Evolutionary conservation across 2,113 vertebrate genomes (phyloP).

Genomic region (Clarias magur): DNA sequence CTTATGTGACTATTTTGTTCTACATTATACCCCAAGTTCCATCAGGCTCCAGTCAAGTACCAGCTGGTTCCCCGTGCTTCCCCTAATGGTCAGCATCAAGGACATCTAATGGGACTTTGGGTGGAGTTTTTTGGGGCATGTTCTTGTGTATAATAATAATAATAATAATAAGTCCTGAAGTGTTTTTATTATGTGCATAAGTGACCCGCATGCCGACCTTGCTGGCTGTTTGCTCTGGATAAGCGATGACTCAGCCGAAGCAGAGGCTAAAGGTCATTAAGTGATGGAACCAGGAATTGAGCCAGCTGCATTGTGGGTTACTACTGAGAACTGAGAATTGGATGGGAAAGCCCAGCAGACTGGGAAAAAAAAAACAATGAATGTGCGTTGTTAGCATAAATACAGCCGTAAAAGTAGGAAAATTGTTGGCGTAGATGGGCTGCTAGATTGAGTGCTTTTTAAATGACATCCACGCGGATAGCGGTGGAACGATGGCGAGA

Average conservation of each 20-base stretch:
- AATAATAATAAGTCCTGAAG: not conserved
- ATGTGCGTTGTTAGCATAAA: not conserved
- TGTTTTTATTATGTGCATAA: not conserved
- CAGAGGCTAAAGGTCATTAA: constrained; percentile 35
- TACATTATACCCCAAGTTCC: not conserved
- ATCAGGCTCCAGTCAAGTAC: not conserved
- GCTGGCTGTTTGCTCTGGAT: constrained; percentile 21
- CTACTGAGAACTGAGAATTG: not conserved
- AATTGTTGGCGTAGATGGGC: not conserved
- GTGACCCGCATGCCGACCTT: not conserved
- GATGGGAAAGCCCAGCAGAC: not conserved
- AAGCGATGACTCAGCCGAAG: not conserved
- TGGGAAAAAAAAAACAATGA: not conserved
- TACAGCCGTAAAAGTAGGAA: not conserved
- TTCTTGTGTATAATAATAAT: not conserved
- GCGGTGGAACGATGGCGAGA: not conserved
- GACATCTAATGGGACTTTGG: not conserved
- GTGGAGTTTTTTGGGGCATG: not conserved
- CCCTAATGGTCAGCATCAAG: not conserved
- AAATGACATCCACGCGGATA: not conserved
- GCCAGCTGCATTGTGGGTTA: constrained; percentile 32
- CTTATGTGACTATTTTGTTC: not conserved
- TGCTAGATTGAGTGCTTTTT: not conserved
- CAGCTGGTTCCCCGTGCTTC: not conserved
- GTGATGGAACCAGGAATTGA: constrained; percentile 37